Evolutionary conservation across 2,888 invertebrate genomes (phyloP), one percentile per base, ranked within the genome.

Genomic region (Palloptera scutellata): DNA sequence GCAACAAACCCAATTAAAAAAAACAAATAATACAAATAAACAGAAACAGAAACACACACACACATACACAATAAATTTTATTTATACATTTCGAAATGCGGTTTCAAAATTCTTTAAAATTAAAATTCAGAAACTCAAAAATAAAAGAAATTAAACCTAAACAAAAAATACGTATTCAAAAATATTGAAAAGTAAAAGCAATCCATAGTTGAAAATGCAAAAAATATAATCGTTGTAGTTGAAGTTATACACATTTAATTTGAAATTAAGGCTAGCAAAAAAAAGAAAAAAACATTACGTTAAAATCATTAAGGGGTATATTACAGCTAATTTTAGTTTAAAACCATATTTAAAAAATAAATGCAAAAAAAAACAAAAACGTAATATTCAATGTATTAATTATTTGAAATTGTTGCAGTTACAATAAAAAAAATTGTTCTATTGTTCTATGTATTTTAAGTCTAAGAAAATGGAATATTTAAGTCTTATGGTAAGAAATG

Each of bases 51-150:
- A 4, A 48, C 57, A 58, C 8, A 58, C 3, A 51, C 53, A 64
- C 17, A 41, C 67, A 67, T 59, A n/a, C n/a, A n/a, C n/a, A n/a
- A n/a, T n/a, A n/a, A n/a, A n/a, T n/a, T n/a, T n/a, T n/a, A n/a
- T n/a, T n/a, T n/a, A 70, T 59, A 67, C 55, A 66, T 71, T 79
- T 79, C 73, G 70, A 71, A 73, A 73, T 64, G 73, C 76, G 82
- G 82, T 81, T 81, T 81, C 81, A 82, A 78, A 77, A 75, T 75
- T 75, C 59, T 65, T 30, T 30, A 48, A 53, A 64, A 61, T 58
- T 20, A 41, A 59, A 57, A 51, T 58, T 17, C 11, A 41, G 48
- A 66, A 59, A 54, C 58, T 48, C 11, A 51, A 61, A 61, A 48
- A 60, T 20, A 53, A 53, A 15, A 41, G 42, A 19, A 45, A 52